Evolutionary conservation across 2,888 invertebrate species (phyloP).

Genomic region (Cyaniris semiargus): DNA sequence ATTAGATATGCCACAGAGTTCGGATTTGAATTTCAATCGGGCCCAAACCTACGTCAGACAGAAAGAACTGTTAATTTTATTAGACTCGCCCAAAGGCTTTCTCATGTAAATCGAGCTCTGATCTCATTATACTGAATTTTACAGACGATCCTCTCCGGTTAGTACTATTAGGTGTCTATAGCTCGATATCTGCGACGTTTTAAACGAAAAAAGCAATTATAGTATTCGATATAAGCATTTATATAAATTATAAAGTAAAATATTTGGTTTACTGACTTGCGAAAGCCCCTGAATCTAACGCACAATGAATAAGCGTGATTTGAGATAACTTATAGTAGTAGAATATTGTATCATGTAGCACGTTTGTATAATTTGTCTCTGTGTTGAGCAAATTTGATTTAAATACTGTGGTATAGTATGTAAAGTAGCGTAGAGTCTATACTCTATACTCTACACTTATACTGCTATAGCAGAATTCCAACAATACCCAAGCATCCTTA

Average conservation of each 20-base stretch:
- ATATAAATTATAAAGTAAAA: too few species aligned
- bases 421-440: too few species aligned
- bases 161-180: constrained; percentile 37
- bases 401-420: too few species aligned
- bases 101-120: constrained; percentile 61
- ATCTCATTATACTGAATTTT: constrained; percentile 49
- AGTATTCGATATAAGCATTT: too few species aligned
- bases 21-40: constrained; percentile 76
- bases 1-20: constrained; percentile 67
- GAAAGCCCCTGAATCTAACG: too few species aligned
- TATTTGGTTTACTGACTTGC: too few species aligned
- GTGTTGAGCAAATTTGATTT: too few species aligned
- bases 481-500: not conserved
- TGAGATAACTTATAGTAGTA: too few species aligned
- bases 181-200: constrained; percentile 39
- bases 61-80: constrained; percentile 72
- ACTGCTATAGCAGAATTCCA: not conserved
- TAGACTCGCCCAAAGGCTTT: constrained; percentile 61
- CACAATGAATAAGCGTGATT: too few species aligned
- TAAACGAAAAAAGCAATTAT: constrained; percentile 1
- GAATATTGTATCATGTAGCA: too few species aligned
- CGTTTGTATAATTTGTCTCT: too few species aligned
- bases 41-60: constrained; percentile 55
- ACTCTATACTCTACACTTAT: too few species aligned
- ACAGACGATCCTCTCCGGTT: constrained; percentile 41